phyloP scores from a whole-genome alignment of 2,888 invertebrate genomes.

The Molorchus minor region DNA sequence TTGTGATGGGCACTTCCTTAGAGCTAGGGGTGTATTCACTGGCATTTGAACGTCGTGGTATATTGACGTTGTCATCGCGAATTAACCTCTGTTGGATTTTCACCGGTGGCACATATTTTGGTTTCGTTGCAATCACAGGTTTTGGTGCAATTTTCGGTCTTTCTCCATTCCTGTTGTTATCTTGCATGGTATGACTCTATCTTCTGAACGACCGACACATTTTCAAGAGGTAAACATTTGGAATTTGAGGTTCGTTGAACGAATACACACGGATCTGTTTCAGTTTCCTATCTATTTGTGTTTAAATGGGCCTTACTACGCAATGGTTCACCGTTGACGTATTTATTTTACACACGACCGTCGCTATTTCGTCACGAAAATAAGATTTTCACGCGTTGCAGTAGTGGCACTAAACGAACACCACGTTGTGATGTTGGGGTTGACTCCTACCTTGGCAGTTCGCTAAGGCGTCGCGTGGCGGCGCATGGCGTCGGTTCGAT shows the following conservation, averaged over 20 bases:
- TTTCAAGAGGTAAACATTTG: slow-evolving; percentile 25
- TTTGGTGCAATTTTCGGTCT: slow-evolving; percentile 60
- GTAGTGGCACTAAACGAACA: slow-evolving; percentile 56
- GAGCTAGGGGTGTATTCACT: slow-evolving; percentile 29
- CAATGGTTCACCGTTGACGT: slow-evolving; percentile 4
- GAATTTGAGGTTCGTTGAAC: slow-evolving; percentile 17
- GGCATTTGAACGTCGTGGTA: slow-evolving; percentile 20
- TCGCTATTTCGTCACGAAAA: slow-evolving; percentile 8
- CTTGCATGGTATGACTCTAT: slow-evolving; percentile 50
- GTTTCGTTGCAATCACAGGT: slow-evolving; percentile 58
- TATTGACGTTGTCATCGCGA: slow-evolving; percentile 38
- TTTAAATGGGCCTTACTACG: slow-evolving; percentile 10
- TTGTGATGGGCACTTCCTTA: slow-evolving; percentile 33
- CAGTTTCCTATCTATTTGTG: slow-evolving; percentile 3
- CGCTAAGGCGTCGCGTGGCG: slow-evolving; percentile 56
- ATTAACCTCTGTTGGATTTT: slow-evolving; percentile 48
- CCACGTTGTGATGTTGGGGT: slow-evolving; percentile 61
- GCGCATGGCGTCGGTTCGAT: slow-evolving; percentile 59
- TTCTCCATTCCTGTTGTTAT: slow-evolving; percentile 49
- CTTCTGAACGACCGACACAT: slow-evolving; percentile 24
- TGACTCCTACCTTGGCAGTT: slow-evolving; percentile 58
- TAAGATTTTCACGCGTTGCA: slow-evolving; percentile 41
- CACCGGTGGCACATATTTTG: slow-evolving; percentile 62
- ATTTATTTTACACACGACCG: slow-evolving; percentile 15
- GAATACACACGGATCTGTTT: not conserved